Conservation (phyloP, 2,888 invertebrate genomes). For the Eristalis arbustorum region DNA sequence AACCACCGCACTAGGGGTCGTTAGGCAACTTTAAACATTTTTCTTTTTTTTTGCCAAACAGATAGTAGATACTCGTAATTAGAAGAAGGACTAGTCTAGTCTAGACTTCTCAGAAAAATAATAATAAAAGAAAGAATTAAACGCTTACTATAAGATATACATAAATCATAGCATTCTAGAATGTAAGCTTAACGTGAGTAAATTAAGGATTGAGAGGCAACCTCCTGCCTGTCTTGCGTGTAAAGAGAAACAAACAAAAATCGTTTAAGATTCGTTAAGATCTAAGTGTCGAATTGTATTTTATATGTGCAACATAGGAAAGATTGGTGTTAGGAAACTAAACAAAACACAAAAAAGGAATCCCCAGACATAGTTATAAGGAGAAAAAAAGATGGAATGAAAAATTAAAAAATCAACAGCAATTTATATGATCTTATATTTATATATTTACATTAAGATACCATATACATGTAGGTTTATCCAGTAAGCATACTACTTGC, state of each 20-base stretch:
- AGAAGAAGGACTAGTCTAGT: neutral
- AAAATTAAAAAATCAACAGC: constrained; percentile 9
- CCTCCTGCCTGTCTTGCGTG: neutral
- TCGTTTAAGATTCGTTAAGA: constrained; percentile 1
- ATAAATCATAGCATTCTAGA: neutral
- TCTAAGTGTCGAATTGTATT: constrained; percentile 62
- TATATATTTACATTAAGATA: constrained; percentile 63
- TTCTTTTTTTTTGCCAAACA: neutral
- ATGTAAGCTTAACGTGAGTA: neutral
- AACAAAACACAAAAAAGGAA: constrained; percentile 12
- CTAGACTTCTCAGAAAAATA: constrained; percentile 2
- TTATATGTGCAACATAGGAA: constrained; percentile 35
- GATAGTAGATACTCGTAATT: neutral
- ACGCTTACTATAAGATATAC: constrained; percentile 1
- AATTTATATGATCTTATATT: constrained; percentile 65
- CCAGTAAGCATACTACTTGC: constrained; percentile 27
- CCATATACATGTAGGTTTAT: constrained; percentile 27
- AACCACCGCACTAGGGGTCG: neutral
- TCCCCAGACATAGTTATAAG: constrained; percentile 4
- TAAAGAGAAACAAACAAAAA: constrained; percentile 7
- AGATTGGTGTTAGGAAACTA: neutral
- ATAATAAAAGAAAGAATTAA: constrained; percentile 13
- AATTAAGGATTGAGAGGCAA: neutral
- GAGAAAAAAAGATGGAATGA: neutral
- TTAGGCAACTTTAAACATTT: neutral